Evolutionary conservation across 2,888 invertebrate genomes (phyloP), one percentile per base, ranked within the genome.

Genomic region (Drosophila flavopinicola): DNA sequence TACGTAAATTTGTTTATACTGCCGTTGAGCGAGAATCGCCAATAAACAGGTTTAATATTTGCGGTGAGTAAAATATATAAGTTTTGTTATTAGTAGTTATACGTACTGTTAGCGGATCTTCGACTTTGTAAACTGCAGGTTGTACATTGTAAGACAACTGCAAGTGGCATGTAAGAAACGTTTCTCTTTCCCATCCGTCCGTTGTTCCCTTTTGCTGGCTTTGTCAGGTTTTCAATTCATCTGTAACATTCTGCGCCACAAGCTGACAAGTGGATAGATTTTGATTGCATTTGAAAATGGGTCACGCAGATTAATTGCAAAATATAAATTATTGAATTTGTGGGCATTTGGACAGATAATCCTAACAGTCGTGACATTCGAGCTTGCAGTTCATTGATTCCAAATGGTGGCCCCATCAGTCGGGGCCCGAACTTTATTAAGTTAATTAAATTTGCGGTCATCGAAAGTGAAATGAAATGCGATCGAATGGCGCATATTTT

Each of bases 381-480:
- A 7, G 3, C 6, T 15, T 10, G 1, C 23, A n/a, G 35, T 24
- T 45, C 13, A 45, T 44, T 58, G 45, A 37, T 58, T 58, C 4
- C 4, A 29, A 52, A 38, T 38, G 30, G 15, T 57, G 23, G 15
- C 1, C 2, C n/a, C n/a, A 17, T 35, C 5, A 6, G 11, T 20
- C n/a, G n/a, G 5, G 32, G 29, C n/a, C 37, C 30, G 61, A 44
- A 51, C 59, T 49, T 57, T 53, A 75, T 69, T 52, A 37, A 85
- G 76, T 82, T 86, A 86, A 84, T 84, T 84, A 77, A 85, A 85
- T 68, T 75, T 70, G 72, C 37, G 75, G 69, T 20, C 37, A 65
- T 41, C 47, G 72, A 76, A 73, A 82, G 69, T 85, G 82, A 79
- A 79, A 72, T 79, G 67, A 73, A 74, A 76, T 71, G 67, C 70